Conservation (phyloP, 2,888 invertebrate genomes). For the Lepidocyrtinus sp. region DNA sequence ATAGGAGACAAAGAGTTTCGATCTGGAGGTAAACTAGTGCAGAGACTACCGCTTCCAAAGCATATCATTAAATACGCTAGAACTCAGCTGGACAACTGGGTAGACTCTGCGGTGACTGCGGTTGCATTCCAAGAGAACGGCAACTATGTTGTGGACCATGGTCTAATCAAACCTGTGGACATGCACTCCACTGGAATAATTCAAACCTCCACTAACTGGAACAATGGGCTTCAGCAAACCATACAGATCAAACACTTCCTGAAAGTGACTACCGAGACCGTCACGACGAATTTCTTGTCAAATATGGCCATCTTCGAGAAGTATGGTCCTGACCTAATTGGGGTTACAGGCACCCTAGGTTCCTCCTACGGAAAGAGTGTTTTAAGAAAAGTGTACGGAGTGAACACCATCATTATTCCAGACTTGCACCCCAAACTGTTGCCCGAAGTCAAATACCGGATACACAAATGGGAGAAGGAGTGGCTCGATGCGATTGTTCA, state of each 20-base stretch:
- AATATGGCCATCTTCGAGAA: conserved; percentile 47
- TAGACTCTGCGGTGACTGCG: conserved; percentile 34
- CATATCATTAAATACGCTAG: conserved; percentile 16
- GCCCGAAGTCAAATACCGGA: neutral
- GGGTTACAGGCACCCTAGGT: conserved; percentile 58
- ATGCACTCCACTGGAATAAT: conserved; percentile 51
- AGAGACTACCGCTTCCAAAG: neutral
- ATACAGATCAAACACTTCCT: conserved; percentile 57
- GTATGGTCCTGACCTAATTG: conserved; percentile 38
- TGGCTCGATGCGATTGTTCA: conserved; percentile 39
- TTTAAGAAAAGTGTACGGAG: conserved; percentile 33
- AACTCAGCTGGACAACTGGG: conserved; percentile 52
- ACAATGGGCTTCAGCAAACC: conserved; percentile 61
- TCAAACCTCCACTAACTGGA: conserved; percentile 45
- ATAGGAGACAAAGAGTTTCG: neutral
- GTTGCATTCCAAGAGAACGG: conserved; percentile 43
- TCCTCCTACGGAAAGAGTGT: neutral
- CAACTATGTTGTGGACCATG: conserved; percentile 48
- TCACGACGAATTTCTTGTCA: conserved; percentile 59
- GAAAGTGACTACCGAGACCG: conserved; percentile 33
- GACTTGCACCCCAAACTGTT: conserved; percentile 32
- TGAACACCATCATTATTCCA: conserved; percentile 31
- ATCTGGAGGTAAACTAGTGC: neutral
- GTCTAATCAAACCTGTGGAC: conserved; percentile 59
- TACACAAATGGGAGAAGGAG: neutral